Evolutionary conservation across 2,113 vertebrate species (phyloP).

Genomic region (Murina feae): DNA sequence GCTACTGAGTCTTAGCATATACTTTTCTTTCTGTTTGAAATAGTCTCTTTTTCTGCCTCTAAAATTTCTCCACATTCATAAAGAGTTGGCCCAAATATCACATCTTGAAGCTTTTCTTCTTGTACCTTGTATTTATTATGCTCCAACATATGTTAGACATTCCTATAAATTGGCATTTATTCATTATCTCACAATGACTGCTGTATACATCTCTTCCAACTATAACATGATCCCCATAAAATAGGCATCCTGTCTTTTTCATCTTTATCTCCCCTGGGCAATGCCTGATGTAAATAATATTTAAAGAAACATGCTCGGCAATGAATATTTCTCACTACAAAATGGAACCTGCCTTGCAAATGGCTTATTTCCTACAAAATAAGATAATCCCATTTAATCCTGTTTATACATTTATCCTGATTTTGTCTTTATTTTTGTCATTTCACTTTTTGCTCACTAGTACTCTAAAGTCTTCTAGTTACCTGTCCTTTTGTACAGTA

Average conservation of each 20-base stretch:
- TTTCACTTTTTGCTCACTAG: not conserved
- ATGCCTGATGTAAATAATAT: not conserved
- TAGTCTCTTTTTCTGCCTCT: not conserved
- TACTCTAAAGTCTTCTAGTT: not conserved
- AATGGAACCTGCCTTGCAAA: not conserved
- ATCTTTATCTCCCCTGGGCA: not conserved
- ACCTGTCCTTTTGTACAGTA: not conserved
- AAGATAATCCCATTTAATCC: not conserved
- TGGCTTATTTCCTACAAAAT: constrained; percentile 20
- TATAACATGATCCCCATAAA: not conserved
- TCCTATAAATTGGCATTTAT: not conserved
- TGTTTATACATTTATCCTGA: not conserved
- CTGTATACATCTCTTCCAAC: not conserved
- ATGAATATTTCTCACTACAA: not conserved
- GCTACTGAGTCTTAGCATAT: not conserved
- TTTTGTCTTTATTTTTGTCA: constrained; percentile 7
- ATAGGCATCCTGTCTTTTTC: not conserved
- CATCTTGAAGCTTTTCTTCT: not conserved
- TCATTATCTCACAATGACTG: not conserved
- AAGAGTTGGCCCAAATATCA: not conserved
- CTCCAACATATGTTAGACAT: not conserved
- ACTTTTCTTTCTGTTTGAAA: not conserved
- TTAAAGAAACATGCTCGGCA: not conserved
- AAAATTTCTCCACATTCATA: not conserved
- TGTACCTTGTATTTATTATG: not conserved